Conservation (phyloP, 2,113 vertebrate species). For the Erythrocercus mccallii region DNA sequence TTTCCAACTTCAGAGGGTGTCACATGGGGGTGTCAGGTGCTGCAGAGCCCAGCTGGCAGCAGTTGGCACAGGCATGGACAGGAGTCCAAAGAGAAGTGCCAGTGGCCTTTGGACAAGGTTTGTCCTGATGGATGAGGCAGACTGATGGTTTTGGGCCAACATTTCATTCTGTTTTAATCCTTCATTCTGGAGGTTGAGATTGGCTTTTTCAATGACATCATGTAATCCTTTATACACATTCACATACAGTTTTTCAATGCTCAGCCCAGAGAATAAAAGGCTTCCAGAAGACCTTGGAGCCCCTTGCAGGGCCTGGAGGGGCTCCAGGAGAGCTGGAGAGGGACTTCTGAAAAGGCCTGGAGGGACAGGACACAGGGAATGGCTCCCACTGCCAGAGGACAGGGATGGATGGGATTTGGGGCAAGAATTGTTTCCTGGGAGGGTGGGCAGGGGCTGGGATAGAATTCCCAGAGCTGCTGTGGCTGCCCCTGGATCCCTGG, state of each 20-base stretch:
- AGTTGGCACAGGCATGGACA: not conserved
- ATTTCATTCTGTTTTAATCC: not conserved
- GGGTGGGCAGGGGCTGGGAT: not conserved
- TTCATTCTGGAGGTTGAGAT: not conserved
- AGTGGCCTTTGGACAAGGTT: not conserved
- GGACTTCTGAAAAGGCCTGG: rapidly evolving
- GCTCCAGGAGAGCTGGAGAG: not conserved
- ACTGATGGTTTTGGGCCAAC: not conserved
- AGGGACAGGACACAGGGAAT: not conserved
- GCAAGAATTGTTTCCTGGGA: not conserved
- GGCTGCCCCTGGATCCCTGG: not conserved
- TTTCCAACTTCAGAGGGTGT: not conserved
- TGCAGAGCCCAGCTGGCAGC: not conserved
- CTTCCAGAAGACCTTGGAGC: not conserved
- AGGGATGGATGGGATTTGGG: not conserved
- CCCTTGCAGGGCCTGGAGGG: not conserved
- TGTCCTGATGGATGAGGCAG: not conserved
- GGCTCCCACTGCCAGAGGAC: not conserved
- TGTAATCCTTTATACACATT: not conserved
- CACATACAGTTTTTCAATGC: not conserved
- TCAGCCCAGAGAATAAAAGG: not conserved
- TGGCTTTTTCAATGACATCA: not conserved
- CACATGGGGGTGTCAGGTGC: not conserved
- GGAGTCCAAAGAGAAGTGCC: not conserved
- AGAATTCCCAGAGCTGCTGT: not conserved